These are phyloP conservation scores for Actinia tenebrosa DNA, from an alignment of 64 coral and sea anemone genomes.

Conservation along the genomic window DNA sequence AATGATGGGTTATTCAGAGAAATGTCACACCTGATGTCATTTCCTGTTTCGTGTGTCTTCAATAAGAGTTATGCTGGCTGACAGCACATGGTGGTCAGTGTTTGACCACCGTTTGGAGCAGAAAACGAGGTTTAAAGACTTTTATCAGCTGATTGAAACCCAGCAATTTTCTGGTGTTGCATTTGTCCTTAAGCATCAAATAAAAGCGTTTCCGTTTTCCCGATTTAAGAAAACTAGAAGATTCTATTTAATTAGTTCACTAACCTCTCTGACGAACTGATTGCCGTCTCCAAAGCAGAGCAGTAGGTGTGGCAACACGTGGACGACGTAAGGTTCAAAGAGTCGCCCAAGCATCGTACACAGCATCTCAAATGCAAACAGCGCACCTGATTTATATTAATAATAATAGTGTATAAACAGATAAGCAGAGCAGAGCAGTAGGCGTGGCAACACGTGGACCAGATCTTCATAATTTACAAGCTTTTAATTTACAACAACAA, in stretches of 20 bases:
- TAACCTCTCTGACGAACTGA: conserved; percentile 87
- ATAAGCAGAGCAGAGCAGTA: neutral
- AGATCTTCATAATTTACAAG: conserved; percentile 17
- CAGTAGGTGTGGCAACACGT: conserved; percentile 82
- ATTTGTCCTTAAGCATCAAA: too few relatives aligned
- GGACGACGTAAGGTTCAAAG: conserved; percentile 96
- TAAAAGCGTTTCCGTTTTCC: too few relatives aligned
- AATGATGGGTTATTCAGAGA: neutral
- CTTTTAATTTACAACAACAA: too few relatives aligned
- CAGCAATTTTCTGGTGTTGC: too few relatives aligned
- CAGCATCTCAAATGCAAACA: conserved; percentile 97
- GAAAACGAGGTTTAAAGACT: too few relatives aligned
- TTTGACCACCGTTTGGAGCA: too few relatives aligned
- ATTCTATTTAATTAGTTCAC: neutral
- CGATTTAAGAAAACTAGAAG: neutral
- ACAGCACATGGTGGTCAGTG: too few relatives aligned
- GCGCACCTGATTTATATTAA: conserved; percentile 45
- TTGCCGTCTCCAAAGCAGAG: conserved; percentile 96
- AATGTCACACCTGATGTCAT: too few relatives aligned
- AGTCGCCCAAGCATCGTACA: conserved; percentile 88
- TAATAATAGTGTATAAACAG: neutral
- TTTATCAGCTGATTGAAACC: too few relatives aligned
- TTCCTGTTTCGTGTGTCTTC: too few relatives aligned
- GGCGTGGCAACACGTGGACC: conserved; percentile 72
- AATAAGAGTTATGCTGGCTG: too few relatives aligned